Evolutionary conservation across 2,888 invertebrate species (phyloP), one percentile per base, ranked within the genome.

Genomic region (Sphaerophoria rueppellii): DNA sequence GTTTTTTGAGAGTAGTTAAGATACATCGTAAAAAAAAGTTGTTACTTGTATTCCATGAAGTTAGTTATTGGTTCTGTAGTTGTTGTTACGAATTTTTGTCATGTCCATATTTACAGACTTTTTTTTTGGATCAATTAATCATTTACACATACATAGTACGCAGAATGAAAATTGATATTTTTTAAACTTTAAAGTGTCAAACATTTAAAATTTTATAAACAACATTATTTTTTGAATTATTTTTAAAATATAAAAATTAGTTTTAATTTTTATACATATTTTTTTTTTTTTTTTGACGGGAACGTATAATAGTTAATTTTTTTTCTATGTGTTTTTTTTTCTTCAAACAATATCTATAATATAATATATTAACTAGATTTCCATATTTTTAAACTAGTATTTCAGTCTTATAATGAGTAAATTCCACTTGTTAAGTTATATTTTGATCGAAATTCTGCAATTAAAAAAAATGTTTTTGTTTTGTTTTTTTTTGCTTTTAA

Each of bases 381-480:
- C 58, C 65, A 70, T 50, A 43, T 43, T 7, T 82, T 89, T 90
- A 91, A 89, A 91, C 90, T 91, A 91, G 89, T 89, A 90, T 89
- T 90, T 91, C 91, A 91, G 91, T 91, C 91, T 91, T 91, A 89
- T 90, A 88, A 89, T 90, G 90, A 90, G 89, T 91, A 90, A 90
- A 88, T 89, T 90, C 91, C 90, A 89, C 89, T 90, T 91, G 91
- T 91, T 92, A 92, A 90, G 91, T 90, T 89, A 90, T 89, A 88
- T 88, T 90, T 89, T 89, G 90, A 88, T 89, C 89, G 87, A 89
- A 88, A 82, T 88, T 89, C 91, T 91, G 91, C 87, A 91, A 89
- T 86, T 89, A 89, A 87, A 89, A 88, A 88, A 87, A 83, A 80
- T 32, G 14, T 69, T 60, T 65, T 52, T 65, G 65, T 73, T 54